These are phyloP conservation scores for Eriocheir sinensis DNA, from an alignment of 1,140 invertebrate genomes.

Conservation along the genomic window DNA sequence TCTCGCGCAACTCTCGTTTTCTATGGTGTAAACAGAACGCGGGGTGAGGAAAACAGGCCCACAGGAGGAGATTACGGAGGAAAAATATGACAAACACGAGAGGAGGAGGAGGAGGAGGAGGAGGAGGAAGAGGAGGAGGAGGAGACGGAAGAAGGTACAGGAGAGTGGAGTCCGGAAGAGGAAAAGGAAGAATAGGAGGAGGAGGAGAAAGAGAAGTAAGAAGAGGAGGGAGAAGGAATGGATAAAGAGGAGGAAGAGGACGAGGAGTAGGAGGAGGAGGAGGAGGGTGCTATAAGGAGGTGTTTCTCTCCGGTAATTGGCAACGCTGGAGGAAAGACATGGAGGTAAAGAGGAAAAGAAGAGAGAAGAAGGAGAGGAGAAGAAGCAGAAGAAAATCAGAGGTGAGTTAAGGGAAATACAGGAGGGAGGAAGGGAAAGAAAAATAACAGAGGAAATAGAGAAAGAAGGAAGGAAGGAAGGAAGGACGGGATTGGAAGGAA, in stretches of 20 bases:
- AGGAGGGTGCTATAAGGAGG: not conserved
- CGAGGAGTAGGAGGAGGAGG: not conserved
- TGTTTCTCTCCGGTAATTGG: not conserved
- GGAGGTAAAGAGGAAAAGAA: not conserved
- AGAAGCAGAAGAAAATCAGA: not conserved
- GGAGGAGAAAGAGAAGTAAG: not conserved
- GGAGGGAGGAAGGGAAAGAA: not conserved
- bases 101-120: not conserved
- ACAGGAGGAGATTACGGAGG: not conserved
- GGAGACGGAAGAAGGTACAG: not conserved
- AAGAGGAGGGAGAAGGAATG: not conserved
- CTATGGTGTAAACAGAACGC: slow-evolving; percentile 15
- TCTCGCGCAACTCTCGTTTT: not conserved
- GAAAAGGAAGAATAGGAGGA: too few species aligned
- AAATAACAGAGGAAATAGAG: too few species aligned
- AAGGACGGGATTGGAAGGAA: not conserved
- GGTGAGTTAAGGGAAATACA: too few species aligned
- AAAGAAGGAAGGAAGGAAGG: not conserved
- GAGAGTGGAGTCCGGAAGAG: too few species aligned
- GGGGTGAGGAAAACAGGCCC: not conserved
- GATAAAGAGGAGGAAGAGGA: not conserved
- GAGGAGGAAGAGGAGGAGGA: not conserved
- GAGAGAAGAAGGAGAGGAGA: not conserved
- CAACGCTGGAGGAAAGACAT: not conserved
- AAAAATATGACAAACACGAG: slow-evolving; percentile 7